Evolutionary conservation across 1,140 invertebrate species (phyloP).

Genomic region (Hylyphantes graminicola): DNA sequence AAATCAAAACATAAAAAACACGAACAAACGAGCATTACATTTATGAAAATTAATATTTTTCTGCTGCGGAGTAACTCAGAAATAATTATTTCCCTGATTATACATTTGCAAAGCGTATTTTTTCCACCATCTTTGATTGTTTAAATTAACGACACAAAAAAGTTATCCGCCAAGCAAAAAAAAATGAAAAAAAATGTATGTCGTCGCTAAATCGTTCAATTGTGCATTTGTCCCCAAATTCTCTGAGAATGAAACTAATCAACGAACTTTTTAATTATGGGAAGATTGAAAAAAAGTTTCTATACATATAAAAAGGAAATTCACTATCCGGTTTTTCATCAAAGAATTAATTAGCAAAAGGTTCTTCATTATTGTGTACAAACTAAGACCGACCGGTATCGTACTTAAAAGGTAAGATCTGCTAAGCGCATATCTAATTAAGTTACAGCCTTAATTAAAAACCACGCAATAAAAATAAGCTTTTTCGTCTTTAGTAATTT

Average conservation of each 20-base stretch:
- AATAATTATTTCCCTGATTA: slow-evolving; percentile 41
- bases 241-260: slow-evolving; percentile 45
- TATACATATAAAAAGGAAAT: neutral
- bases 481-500: slow-evolving; percentile 49
- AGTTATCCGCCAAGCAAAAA: neutral
- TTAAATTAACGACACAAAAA: neutral
- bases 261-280: slow-evolving; percentile 48
- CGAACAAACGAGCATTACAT: neutral
- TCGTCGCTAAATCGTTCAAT: neutral
- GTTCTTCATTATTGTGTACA: neutral
- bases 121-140: neutral
- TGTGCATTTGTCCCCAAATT: neutral
- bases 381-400: neutral
- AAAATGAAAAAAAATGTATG: too few relatives aligned
- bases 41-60: slow-evolving; percentile 39
- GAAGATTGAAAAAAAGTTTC: slow-evolving; percentile 40
- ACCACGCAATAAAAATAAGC: neutral
- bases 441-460: slow-evolving; percentile 50
- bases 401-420: slow-evolving; percentile 26
- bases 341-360: slow-evolving; percentile 44
- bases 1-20: slow-evolving; percentile 21
- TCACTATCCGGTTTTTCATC: too few relatives aligned
- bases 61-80: neutral
- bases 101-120: neutral
- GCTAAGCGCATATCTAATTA: slow-evolving; percentile 46